These are phyloP conservation scores for Dufourea novaeangliae DNA, from an alignment of 1,140 invertebrate species.

Conservation along the genomic window DNA sequence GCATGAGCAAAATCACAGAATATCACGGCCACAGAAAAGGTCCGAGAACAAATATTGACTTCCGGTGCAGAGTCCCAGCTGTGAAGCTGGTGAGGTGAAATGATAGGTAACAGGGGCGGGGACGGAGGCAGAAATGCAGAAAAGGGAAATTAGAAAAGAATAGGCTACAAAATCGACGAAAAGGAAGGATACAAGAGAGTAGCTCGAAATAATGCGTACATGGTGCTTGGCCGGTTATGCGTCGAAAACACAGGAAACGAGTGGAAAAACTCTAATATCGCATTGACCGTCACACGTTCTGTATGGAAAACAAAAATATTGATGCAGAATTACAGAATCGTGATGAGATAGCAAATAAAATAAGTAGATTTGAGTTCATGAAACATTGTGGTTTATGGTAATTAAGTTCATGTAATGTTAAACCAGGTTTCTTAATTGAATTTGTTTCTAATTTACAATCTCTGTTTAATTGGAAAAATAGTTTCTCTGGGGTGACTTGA, in stretches of 20 bases:
- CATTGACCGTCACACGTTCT: neutral
- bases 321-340: neutral
- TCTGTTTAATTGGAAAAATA: no score
- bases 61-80: conserved; percentile 44
- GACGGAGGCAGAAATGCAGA: conserved; percentile 30
- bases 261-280: conserved; percentile 23
- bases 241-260: conserved; percentile 63
- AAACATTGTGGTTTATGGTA: no score
- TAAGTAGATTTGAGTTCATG: no score
- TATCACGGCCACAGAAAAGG: conserved; percentile 62
- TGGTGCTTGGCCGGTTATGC: conserved; percentile 43
- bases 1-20: conserved; percentile 61
- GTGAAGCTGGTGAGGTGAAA: conserved; percentile 46
- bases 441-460: no score
- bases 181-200: neutral
- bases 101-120: conserved; percentile 44
- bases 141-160: conserved; percentile 35
- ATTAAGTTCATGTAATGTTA: no score
- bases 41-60: conserved; percentile 74
- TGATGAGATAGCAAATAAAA: no score
- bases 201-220: conserved; percentile 47
- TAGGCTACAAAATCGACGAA: conserved; percentile 19
- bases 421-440: no score
- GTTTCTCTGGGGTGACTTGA: no score
- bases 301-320: neutral